A percentile compares a stretch with the other conserved stretches of the same genome.
Evolutionary conservation across 53 echinoderm and acorn worm species (phyloP).

Genomic region (Temnopleurus reevesii): DNA sequence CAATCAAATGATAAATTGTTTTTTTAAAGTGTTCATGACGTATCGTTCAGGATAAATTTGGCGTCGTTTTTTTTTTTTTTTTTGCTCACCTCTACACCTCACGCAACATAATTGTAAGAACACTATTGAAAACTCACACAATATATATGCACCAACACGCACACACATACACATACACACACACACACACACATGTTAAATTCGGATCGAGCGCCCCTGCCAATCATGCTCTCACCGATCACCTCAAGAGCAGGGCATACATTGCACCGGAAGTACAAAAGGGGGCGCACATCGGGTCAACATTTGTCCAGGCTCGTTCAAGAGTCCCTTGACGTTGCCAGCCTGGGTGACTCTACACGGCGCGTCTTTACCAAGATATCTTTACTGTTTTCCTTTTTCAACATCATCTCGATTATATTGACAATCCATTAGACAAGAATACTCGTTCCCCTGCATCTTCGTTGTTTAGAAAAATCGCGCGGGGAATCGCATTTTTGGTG

Average conservation of each 20-base stretch:
- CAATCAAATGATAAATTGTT: too few species aligned
- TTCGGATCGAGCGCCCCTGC: neutral
- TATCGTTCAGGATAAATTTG: too few species aligned
- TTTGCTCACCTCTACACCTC: too few species aligned
- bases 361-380: neutral
- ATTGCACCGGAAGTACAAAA: slow-evolving; percentile 26
- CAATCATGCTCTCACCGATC: slow-evolving; percentile 13
- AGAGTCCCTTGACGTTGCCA: slow-evolving; percentile 12
- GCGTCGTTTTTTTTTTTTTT: too few species aligned
- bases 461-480: slow-evolving; percentile 24
- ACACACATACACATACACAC: neutral
- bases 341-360: neutral
- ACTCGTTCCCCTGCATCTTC: neutral
- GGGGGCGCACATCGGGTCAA: slow-evolving; percentile 40
- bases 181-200: neutral
- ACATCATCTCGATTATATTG: slow-evolving; percentile 48
- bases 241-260: slow-evolving; percentile 13
- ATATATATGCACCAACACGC: too few species aligned
- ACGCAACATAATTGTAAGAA: too few species aligned
- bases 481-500: neutral
- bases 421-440: slow-evolving; percentile 50
- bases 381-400: neutral
- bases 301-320: slow-evolving; percentile 44
- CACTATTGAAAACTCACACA: too few species aligned
- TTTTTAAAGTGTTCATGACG: too few species aligned